Evolutionary conservation across 2,113 vertebrate species (phyloP), one percentile per base, ranked within the genome.

Genomic region (Austrofundulus limnaeus): DNA sequence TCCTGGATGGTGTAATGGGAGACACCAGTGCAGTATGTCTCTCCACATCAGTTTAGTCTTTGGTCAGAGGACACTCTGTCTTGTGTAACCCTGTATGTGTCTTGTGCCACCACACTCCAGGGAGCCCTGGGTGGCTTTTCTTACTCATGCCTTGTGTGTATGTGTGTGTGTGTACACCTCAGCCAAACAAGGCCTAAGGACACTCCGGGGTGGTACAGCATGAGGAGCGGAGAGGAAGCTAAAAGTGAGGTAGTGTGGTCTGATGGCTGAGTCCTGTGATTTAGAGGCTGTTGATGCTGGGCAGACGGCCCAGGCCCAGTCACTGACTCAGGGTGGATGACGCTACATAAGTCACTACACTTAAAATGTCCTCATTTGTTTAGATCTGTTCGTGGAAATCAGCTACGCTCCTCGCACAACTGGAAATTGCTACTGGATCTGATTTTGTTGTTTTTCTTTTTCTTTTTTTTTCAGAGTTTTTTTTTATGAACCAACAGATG

Each of bases 341-440:
- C 80, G 80, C 78, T 88, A 86, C 77, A 78, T 88, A 90, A 90
- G 86, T 90, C 90, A 89, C 86, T 82, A 77, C 87, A 90, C 90
- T 91, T 91, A 88, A 91, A 91, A 85, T 82, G 80, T 88, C 84
- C 88, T 88, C 79, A 82, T 90, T 82, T 91, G 88, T 90, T 92
- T 88, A 81, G 84, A 89, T 85, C 77, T 80, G 72, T 84, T 89
- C 84, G 89, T 91, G 90, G 87, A 88, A 88, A 90, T 87, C 81
- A 70, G 82, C 59, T 75, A 15, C 74, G 61, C 73, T 82, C 73
- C 25, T n/a, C n/a, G 70, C 85, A 84, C 83, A 86, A 85, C 85
- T 87, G 84, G 84, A 87, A 90, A 85, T 84, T 37, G 88, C 90
- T 91, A 91, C 89, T 88, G 90, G 83, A 90, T 89, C 75, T 66